phyloP scores from a whole-genome alignment of 2,113 vertebrate genomes.

The Oncorhynchus nerka region DNA sequence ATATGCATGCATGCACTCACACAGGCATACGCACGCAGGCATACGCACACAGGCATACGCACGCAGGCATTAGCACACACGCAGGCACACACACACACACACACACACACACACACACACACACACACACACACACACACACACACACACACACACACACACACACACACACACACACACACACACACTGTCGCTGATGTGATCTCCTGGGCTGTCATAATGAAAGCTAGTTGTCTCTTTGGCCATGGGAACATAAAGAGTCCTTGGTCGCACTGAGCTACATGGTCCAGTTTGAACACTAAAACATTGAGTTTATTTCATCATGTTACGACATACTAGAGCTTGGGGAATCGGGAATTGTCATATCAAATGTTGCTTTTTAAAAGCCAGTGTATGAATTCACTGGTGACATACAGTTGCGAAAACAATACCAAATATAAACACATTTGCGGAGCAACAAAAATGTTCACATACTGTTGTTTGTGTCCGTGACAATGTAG shows the following conservation, averaged over 20 bases:
- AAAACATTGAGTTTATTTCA: constrained; percentile 44
- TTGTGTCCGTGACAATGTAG: background rate
- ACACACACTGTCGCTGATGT: background rate
- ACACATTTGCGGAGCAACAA: background rate
- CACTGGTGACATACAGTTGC: constrained; percentile 4
- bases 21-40: background rate
- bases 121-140: too few species aligned
- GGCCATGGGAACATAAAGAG: constrained; percentile 59
- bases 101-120: background rate
- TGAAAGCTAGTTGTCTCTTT: constrained; percentile 17
- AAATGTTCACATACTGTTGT: background rate
- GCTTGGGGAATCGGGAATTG: background rate
- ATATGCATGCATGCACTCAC: background rate
- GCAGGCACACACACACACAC: too few species aligned
- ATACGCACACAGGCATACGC: too few species aligned
- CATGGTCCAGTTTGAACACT: constrained; percentile 49
- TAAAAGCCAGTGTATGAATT: background rate
- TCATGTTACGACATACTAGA: constrained; percentile 12
- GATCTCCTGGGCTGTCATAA: constrained; percentile 36
- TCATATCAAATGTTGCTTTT: background rate
- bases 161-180: too few species aligned
- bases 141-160: too few species aligned
- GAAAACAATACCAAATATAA: constrained; percentile 38
- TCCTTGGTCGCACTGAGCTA: constrained; percentile 36
- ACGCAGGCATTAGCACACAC: background rate